Conservation (phyloP, 1,140 invertebrate genomes). For the Agrilus planipennis region DNA sequence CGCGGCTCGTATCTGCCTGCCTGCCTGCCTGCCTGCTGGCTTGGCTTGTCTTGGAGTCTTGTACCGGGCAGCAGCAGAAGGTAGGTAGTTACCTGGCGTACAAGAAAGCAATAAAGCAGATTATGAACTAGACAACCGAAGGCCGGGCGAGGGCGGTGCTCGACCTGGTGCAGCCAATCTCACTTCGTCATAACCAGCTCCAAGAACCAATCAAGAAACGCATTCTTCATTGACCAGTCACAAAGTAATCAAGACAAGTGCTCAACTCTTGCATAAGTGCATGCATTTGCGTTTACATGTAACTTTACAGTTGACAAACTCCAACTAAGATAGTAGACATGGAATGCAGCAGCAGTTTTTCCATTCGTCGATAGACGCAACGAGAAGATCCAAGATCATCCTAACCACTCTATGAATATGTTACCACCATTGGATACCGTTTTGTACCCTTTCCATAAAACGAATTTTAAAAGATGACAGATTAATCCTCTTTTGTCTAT, state of each 20-base stretch:
- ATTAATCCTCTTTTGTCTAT: no score
- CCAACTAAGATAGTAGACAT: no score
- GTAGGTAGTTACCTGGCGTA: no score
- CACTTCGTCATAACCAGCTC: slow-evolving; percentile 31
- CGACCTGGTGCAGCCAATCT: slow-evolving; percentile 30
- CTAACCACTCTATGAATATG: no score
- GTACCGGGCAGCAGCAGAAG: neutral
- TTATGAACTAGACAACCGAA: slow-evolving; percentile 25
- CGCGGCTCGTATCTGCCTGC: slow-evolving; percentile 12
- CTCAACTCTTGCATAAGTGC: slow-evolving; percentile 10
- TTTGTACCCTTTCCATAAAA: no score
- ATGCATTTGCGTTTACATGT: slow-evolving; percentile 4
- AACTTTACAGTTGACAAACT: no score
- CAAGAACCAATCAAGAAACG: slow-evolving; percentile 25
- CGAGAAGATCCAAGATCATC: no score
- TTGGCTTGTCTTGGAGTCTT: slow-evolving; percentile 3
- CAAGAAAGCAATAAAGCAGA: slow-evolving; percentile 27
- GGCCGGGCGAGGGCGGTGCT: slow-evolving; percentile 27
- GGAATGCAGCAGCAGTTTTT: no score
- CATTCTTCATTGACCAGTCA: slow-evolving; percentile 32
- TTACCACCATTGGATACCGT: no score
- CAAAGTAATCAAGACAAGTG: slow-evolving; percentile 28
- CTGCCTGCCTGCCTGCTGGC: neutral
- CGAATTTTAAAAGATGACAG: no score
- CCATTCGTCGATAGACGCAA: no score